Base-by-base conservation (phyloP, 2,888 invertebrate species). In the Andrena chrysosceles region DNA sequence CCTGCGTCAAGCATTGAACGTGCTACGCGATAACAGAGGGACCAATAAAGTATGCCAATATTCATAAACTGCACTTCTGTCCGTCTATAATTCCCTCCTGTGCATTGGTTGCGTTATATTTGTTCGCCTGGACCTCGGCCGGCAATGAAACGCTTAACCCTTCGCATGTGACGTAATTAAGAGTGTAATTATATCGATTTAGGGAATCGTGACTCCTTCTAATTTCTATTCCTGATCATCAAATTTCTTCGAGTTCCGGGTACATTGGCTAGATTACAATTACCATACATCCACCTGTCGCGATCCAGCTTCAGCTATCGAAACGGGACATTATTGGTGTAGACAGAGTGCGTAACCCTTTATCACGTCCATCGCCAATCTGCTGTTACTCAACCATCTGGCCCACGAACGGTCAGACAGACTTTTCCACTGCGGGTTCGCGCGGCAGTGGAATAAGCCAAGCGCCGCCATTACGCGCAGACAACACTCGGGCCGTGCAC, bases 371-470 rank as follows among this genome's bases (percentile, higher is more conserved):
- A 26, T 56, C 10, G 35, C 4, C 29, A 31, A 76, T 76, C 72
- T 48, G 42, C 42, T 42, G 33, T 20, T 56, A 56, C 23, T 10
- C 42, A 10, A 35, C 48, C 56, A 63, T 63, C 54, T 42, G 73
- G 56, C 69, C 52, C 64, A 35, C 42, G 52, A 70, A 81, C 66
- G 71, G 60, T 35, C 63, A 16, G 35, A 7, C 31, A 62, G 68
- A 56, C 23, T 33, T 33, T 31, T 31, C n/a, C 23, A 33, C 48
- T 29, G 59, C 42, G 42, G 29, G 23, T 42, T 33, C 54, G 23
- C 73, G 26, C 23, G 31, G 35, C 72, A 68, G 76, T 74, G 71
- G 74, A 87, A 89, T 84, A 87, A 79, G 77, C 85, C 77, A 48
- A 33, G 73, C 74, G 54, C 26, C 54, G 83, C 64, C 77, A 81